These are phyloP conservation scores for Herpetotheres cachinnans DNA, from an alignment of 2,113 vertebrate genomes.

Conservation along the genomic window DNA sequence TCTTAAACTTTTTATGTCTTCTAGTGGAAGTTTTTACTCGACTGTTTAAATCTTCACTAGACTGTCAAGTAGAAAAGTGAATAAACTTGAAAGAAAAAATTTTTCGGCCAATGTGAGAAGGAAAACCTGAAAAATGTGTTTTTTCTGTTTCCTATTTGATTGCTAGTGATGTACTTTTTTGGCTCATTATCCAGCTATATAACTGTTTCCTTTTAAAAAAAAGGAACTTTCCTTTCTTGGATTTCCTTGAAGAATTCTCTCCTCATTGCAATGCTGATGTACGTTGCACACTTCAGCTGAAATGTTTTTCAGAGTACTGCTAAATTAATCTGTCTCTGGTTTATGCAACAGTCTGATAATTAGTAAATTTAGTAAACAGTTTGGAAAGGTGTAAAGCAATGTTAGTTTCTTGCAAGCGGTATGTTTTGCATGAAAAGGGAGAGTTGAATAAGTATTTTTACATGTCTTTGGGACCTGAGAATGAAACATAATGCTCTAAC, in stretches of 20 bases:
- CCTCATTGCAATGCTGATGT: neutral
- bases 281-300: neutral
- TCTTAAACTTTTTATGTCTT: neutral
- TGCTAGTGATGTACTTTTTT: neutral
- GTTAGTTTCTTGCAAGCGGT: neutral
- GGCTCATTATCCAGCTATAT: neutral
- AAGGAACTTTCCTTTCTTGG: neutral
- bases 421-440: neutral
- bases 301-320: neutral
- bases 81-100: neutral
- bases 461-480: neutral
- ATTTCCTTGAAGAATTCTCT: neutral
- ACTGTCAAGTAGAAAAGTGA: neutral
- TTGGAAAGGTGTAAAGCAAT: neutral
- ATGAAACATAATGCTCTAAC: rapidly evolving
- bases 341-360: neutral
- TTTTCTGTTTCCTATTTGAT: neutral
- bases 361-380: neutral
- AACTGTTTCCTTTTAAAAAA: neutral
- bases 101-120: neutral
- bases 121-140: neutral
- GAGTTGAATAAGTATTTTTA: neutral
- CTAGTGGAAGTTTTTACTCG: neutral
- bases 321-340: neutral
- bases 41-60: neutral